Evolutionary conservation across 2,113 vertebrate genomes (phyloP), one percentile per base, ranked within the genome.

Genomic region (Guaruba guarouba): DNA sequence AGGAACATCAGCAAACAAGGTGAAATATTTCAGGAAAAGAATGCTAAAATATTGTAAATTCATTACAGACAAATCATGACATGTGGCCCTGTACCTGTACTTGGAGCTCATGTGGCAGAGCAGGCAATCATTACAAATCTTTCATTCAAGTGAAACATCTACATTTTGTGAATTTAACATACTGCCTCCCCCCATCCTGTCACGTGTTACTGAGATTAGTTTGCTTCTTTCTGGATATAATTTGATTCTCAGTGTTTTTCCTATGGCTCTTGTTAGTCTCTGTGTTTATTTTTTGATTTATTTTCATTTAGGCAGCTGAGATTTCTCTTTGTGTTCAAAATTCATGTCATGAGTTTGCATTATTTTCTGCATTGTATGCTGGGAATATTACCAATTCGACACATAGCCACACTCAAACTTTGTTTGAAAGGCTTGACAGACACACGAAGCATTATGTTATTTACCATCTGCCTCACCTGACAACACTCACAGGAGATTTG

Each of bases 271-370:
- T 87, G 52, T 73, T 76, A 79, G 52, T 37, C 49, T 73, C 49
- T 52, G 67, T 79, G 88, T 83, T 93, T 90, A 77, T 41, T 70
- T 94, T 64, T 67, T 84, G 41, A 67, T 82, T 70, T 90, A 35
- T 37, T 81, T 69, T 88, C 61, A 81, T 86, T 71, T 68, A 93
- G 80, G 83, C 73, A 86, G 52, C 77, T 82, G 83, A 94, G 51
- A 78, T 91, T 93, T 93, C 88, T 93, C 83, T 55, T 89, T 84
- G 92, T 93, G 88, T 93, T 86, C 76, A 83, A 77, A 93, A 86
- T 83, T 74, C 88, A 6, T 35, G 28, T 80, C 69, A 77, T 49
- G 49, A n/a, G n/a, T 88, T 92, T 92, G 76, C 86, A 70, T 90
- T 17, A 17, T 94, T 86, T 93, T 94, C 83, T 93, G 70, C 67